These are phyloP conservation scores for Odontomyia ornata DNA, from an alignment of 2,888 invertebrate species.

Conservation along the genomic window DNA sequence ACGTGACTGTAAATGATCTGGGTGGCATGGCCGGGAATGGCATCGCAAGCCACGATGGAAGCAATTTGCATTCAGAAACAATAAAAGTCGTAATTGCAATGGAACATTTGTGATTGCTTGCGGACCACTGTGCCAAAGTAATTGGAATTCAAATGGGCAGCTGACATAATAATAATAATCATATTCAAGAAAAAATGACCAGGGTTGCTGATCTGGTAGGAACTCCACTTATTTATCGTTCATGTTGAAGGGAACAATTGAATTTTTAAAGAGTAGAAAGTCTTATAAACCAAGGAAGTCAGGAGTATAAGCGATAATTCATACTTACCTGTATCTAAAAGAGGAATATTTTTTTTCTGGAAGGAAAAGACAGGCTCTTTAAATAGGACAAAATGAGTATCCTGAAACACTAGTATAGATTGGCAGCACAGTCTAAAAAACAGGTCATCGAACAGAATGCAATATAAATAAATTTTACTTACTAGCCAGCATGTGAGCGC, in stretches of 20 bases:
- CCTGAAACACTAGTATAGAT: too few relatives aligned
- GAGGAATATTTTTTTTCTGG: too few relatives aligned
- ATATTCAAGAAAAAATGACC: not conserved
- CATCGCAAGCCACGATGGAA: not conserved
- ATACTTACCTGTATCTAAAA: too few relatives aligned
- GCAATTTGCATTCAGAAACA: constrained; percentile 37
- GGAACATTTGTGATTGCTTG: constrained; percentile 19
- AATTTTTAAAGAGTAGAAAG: too few relatives aligned
- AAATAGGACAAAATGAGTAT: too few relatives aligned
- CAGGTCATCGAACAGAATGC: constrained; percentile 38
- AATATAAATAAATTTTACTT: not conserved
- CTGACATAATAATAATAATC: constrained; percentile 35
- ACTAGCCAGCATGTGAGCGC: not conserved
- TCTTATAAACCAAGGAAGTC: too few relatives aligned
- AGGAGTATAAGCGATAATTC: too few relatives aligned
- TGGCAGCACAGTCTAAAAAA: constrained; percentile 1
- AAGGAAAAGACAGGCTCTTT: too few relatives aligned
- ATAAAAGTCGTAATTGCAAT: constrained; percentile 27
- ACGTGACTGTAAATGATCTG: not conserved
- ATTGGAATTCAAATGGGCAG: constrained; percentile 31
- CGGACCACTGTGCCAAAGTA: not conserved
- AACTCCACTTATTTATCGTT: too few relatives aligned
- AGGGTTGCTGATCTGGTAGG: not conserved
- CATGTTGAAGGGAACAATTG: too few relatives aligned
- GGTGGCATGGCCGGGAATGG: not conserved